Evolutionary conservation across 2,797 vertebrate species (phyloP), one percentile per base, ranked within the genome.

Genomic region (Rhabdomys pumilio): DNA sequence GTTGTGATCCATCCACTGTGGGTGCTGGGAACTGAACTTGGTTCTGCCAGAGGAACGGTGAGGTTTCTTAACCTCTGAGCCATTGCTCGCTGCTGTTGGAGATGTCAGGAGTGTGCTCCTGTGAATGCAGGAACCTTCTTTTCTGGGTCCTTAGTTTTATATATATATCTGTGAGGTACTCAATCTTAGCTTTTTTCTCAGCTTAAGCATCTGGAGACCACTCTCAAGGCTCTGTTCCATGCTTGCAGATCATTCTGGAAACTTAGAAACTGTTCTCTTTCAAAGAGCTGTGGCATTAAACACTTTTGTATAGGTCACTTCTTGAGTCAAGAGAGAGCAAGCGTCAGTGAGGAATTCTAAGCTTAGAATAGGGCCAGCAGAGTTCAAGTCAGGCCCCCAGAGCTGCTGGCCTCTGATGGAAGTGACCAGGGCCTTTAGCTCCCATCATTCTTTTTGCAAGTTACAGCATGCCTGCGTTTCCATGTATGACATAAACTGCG

Each of bases 171-270:
- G 34, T 76, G 1, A 53, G 47, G 22, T 34, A 13, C 34, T 47
- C 0, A 1, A 0, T 0, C 85, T 4, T 47, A 15, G 26, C 34
- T 6, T 13, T 38, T 38, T 2, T 89, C 47, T 63, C 79, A 47
- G 95, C 59, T 2, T 3, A 93, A 94, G 53, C 75, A 47, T 95
- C 82, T 47, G 44, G 80, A 96, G 92, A 91, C 63, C 50, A 0
- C 3, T 76, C 50, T 73, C 41, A 0, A 13, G 59, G 88, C 96
- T 97, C 93, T 92, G 91, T 96, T 93, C 94, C 94, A 75, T 93
- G 90, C 94, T 95, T 69, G 89, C 65, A 90, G 88, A 89, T 97
- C 93, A 92, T 97, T 97, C 92, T 97, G 89, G 44, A 83, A 95
- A 97, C 90, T 96, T 91, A 89, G 94, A 96, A 96, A 94, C 41